Percentiles rank a stretch among this genome's conserved stretches.
These are phyloP conservation scores for Pomacea canaliculata DNA, from an alignment of 2,888 invertebrate genomes.

Conservation along the genomic window DNA sequence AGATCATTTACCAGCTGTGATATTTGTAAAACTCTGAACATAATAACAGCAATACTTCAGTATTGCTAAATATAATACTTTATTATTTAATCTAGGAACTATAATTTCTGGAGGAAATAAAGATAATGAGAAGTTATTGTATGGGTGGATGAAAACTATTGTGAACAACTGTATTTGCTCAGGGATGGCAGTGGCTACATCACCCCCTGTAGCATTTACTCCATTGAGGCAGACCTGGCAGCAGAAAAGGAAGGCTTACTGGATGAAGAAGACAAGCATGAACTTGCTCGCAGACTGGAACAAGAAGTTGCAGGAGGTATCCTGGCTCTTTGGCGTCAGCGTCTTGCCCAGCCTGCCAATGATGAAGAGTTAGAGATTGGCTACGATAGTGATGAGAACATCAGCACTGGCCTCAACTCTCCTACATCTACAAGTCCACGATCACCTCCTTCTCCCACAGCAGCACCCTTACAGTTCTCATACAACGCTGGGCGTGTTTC, in stretches of 20 bases:
- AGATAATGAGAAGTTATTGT: too few relatives aligned
- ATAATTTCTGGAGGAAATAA: too few relatives aligned
- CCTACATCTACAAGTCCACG: slow-evolving; percentile 19
- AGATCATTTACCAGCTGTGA: too few relatives aligned
- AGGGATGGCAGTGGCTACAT: slow-evolving; percentile 33
- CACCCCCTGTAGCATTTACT: slow-evolving; percentile 33
- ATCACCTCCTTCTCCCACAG: slow-evolving; percentile 31
- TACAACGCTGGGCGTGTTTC: slow-evolving; percentile 3
- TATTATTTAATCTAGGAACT: too few relatives aligned
- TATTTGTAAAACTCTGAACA: too few relatives aligned
- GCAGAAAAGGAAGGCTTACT: slow-evolving; percentile 30
- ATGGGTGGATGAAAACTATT: too few relatives aligned
- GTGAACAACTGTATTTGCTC: neutral
- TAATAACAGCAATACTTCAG: too few relatives aligned
- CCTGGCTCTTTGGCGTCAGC: slow-evolving; percentile 37
- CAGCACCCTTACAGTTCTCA: slow-evolving; percentile 21
- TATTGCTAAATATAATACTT: too few relatives aligned
- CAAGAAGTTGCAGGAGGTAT: slow-evolving; percentile 36
- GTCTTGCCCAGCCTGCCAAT: slow-evolving; percentile 28
- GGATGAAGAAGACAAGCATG: slow-evolving; percentile 33
- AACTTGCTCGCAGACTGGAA: slow-evolving; percentile 37
- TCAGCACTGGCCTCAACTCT: slow-evolving; percentile 22
- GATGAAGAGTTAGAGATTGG: slow-evolving; percentile 33
- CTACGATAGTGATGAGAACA: slow-evolving; percentile 35
- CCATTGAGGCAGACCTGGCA: slow-evolving; percentile 35